phyloP scores from a whole-genome alignment of 1,140 invertebrate genomes.

The Camponotus floridanus region DNA sequence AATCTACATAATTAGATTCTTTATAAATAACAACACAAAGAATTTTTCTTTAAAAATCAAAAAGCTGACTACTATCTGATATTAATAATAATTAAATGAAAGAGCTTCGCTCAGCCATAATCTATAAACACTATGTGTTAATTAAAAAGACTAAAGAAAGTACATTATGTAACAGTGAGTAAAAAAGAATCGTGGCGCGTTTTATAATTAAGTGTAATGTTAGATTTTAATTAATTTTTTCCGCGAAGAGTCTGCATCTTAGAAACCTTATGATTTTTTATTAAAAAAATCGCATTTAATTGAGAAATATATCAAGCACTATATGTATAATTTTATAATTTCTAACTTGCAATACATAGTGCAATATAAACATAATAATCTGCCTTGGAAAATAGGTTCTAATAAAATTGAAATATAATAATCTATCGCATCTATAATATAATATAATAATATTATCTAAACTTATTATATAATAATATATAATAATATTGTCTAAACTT shows the following conservation, averaged over 20 bases:
- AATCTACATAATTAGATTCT: not conserved
- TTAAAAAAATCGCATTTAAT: not conserved
- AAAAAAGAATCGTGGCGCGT: not conserved
- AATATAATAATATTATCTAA: not conserved
- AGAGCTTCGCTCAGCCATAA: not conserved
- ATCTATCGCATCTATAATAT: not conserved
- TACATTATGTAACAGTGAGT: not conserved
- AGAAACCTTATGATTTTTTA: not conserved
- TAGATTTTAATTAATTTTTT: conserved; percentile 1
- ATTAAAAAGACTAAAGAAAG: not conserved
- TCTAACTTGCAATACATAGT: not conserved
- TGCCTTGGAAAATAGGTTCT: not conserved
- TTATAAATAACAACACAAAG: not conserved
- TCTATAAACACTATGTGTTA: not conserved
- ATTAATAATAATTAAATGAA: not conserved
- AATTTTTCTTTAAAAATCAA: not conserved
- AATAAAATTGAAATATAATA: not conserved
- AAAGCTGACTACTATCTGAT: not conserved
- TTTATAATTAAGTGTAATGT: not conserved
- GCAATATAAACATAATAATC: conserved; percentile 1
- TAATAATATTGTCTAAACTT: not conserved
- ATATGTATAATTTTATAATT: too few relatives aligned
- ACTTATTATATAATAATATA: conserved; percentile 4
- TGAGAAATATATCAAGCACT: not conserved
- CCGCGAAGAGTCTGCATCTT: not conserved